Evolutionary conservation across 1,140 invertebrate genomes (phyloP), one percentile per base, ranked within the genome.

Genomic region (Oedothorax gibbosus): DNA sequence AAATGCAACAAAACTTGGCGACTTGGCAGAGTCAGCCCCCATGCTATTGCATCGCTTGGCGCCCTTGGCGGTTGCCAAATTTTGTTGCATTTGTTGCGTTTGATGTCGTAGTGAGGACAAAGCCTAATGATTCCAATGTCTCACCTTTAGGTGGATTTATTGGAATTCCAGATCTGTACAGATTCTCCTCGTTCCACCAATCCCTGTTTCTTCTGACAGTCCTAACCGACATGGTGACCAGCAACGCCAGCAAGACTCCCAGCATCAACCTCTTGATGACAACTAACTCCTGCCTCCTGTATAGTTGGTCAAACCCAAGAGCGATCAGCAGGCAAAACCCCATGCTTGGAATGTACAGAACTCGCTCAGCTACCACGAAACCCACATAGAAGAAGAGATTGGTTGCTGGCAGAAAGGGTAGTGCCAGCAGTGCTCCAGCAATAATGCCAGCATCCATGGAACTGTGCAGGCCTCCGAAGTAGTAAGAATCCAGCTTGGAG

Each of bases 61-160:
- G n/a, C n/a, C n/a, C n/a, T n/a, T n/a, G n/a, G n/a, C n/a, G n/a
- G n/a, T n/a, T n/a, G n/a, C n/a, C n/a, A n/a, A 35, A 35, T 35
- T 35, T 35, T 35, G 35, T 35, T n/a, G n/a, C n/a, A n/a, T n/a
- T n/a, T n/a, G n/a, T n/a, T n/a, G n/a, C n/a, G n/a, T n/a, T n/a
- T n/a, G n/a, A n/a, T n/a, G n/a, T n/a, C n/a, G n/a, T n/a, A n/a
- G n/a, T n/a, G n/a, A n/a, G n/a, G n/a, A n/a, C n/a, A n/a, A n/a
- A n/a, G n/a, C n/a, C n/a, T n/a, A n/a, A n/a, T n/a, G n/a, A n/a
- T n/a, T 35, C 49, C n/a, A 69, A 79, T 78, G 49, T 35, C 77
- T 75, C 91, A 98, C 97, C 96, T 95, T 99, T 99, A 18, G 98
- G 96, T 79, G 98, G 97, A 91, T 99, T 99, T 87, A 99, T 93